Evolutionary conservation across 2,888 invertebrate genomes (phyloP), one percentile per base, ranked within the genome.

Genomic region (Pollenia griseotomentosa): DNA sequence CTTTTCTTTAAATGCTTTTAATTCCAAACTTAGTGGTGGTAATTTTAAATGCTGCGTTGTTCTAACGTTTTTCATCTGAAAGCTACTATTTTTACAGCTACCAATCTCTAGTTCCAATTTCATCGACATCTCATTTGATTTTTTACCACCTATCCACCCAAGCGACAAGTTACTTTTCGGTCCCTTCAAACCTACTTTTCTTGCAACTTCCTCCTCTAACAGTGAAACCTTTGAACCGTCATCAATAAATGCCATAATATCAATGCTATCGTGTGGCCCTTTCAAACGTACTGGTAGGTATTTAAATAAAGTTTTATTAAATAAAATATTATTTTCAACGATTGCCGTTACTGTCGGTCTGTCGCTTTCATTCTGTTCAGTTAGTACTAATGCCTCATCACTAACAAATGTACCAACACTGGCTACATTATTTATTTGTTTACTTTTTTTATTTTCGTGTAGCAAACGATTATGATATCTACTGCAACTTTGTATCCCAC

Each of bases 161-260:
- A 85, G 40, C 6, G 59, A 73, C 16, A 80, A 70, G 53, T 66
- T 68, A 68, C 16, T 68, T n/a, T 12, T 14, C n/a, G 65, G 63
- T 14, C 83, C 87, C 59, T 83, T 70, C 42, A 87, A 59, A 19
- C 83, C 81, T 55, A 83, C 78, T 51, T 66, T 9, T 9, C 65
- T 75, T 7, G 78, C 81, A 68, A 78, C 51, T 10, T 63, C 61
- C 51, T 80, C 68, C 63, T 88, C 73, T 53, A 83, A 53, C 8
- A 82, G 66, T 23, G 84, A 73, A 40, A 84, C 48, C n/a, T 71
- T 53, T 2, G 53, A 68, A 59, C 70, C 79, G 65, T 79, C 82
- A 59, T 87, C 86, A 65, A 87, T 79, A 79, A 82, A 87, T 40
- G 84, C 83, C 12, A 80, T 57, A 33, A 83, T 46, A 19, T 70